Evolutionary conservation across 2,797 vertebrate species (phyloP).

Genomic region (Poeciliopsis turneri): DNA sequence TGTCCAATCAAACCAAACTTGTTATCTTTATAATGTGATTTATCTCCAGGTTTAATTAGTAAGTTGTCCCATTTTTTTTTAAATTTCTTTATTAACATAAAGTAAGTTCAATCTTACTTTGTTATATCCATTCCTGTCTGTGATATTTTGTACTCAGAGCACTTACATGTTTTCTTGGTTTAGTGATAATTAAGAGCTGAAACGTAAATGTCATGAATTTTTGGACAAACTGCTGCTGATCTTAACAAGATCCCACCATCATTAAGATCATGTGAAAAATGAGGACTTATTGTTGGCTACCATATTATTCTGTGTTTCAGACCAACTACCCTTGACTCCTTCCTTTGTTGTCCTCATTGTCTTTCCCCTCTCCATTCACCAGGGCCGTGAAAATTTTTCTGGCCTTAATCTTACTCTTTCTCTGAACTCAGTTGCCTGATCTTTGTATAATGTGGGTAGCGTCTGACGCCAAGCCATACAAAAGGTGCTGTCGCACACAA

Average conservation of each 20-base stretch:
- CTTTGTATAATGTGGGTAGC: constrained; percentile 60
- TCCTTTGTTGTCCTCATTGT: constrained; percentile 37
- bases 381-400: constrained; percentile 65
- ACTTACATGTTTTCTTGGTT: neutral
- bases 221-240: neutral
- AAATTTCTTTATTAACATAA: neutral
- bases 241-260: neutral
- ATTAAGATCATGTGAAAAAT: constrained; percentile 9
- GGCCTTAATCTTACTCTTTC: constrained; percentile 66
- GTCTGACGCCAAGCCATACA: constrained; percentile 68
- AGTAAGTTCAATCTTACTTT: neutral
- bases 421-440: constrained; percentile 44
- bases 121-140: neutral
- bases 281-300: constrained; percentile 19
- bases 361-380: constrained; percentile 45
- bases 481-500: constrained; percentile 62
- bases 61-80: neutral
- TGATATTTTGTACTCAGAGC: neutral
- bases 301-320: constrained; percentile 35
- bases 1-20: neutral
- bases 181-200: neutral
- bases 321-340: constrained; percentile 30
- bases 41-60: neutral
- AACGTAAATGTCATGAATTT: neutral
- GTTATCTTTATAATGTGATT: neutral